A percentile compares a stretch with the other conserved stretches of the same genome.
These are phyloP conservation scores for Trilocha varians DNA, from an alignment of 2,888 invertebrate species.

Conservation along the genomic window DNA sequence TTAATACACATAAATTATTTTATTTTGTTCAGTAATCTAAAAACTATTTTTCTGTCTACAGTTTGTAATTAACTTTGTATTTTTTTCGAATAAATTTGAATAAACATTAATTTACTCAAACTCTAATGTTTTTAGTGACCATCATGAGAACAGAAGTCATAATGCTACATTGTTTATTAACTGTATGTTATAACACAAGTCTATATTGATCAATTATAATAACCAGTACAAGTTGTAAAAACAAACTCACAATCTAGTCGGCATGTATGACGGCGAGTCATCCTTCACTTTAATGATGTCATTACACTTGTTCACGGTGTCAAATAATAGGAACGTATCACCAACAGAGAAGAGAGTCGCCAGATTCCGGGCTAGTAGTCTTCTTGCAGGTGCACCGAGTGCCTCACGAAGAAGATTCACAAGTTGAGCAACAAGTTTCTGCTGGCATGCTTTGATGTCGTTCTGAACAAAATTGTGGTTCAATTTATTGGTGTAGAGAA, in stretches of 20 bases:
- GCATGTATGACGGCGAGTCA: conserved; percentile 96
- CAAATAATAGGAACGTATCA: conserved; percentile 96
- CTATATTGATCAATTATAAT: not conserved
- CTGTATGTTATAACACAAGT: not conserved
- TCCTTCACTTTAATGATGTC: conserved; percentile 97
- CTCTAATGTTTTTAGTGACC: too few species aligned
- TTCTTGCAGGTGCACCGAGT: conserved; percentile 94
- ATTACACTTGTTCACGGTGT: conserved; percentile 98
- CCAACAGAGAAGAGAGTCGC: conserved; percentile 97
- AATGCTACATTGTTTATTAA: too few species aligned
- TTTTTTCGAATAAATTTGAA: too few species aligned
- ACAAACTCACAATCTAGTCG: conserved; percentile 91
- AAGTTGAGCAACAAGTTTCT: conserved; percentile 94
- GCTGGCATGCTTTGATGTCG: conserved; percentile 97
- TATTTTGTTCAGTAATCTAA: not conserved
- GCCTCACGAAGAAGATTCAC: conserved; percentile 90
- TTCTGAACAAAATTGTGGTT: conserved; percentile 81
- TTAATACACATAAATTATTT: not conserved
- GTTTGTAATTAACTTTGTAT: too few species aligned
- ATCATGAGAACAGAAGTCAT: too few species aligned
- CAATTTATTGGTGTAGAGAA: too few species aligned
- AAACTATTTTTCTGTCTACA: too few species aligned
- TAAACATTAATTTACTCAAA: too few species aligned
- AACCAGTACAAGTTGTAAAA: not conserved
- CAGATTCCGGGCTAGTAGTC: conserved; percentile 91